Percentiles rank a stretch among this genome's conserved stretches.
phyloP scores from a whole-genome alignment of 2,888 invertebrate species.

The Leucoma salicis region DNA sequence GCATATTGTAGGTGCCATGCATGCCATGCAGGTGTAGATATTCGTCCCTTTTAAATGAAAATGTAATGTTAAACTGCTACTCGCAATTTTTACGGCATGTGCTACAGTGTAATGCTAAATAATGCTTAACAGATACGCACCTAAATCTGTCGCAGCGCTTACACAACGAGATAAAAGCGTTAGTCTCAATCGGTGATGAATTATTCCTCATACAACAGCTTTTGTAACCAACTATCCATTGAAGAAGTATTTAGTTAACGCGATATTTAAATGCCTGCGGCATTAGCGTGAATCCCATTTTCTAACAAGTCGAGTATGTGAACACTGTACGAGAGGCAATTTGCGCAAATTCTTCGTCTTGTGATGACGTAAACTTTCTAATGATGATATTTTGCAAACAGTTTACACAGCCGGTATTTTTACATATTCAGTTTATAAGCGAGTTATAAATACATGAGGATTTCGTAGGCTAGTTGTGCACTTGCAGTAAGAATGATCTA shows the following conservation, averaged over 20 bases:
- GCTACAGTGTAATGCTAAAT: constrained; percentile 4
- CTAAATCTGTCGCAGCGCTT: constrained; percentile 11
- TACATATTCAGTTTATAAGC: constrained; percentile 16
- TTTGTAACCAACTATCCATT: constrained; percentile 3
- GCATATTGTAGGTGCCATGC: too few species aligned
- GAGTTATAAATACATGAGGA: constrained; percentile 17
- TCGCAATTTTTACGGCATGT: constrained; percentile 11
- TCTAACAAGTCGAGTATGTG: constrained; percentile 6
- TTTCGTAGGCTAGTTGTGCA: too few species aligned
- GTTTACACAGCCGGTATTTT: too few species aligned
- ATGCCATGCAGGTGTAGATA: too few species aligned
- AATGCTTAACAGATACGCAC: constrained; percentile 7
- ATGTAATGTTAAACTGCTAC: too few species aligned
- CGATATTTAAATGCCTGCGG: constrained; percentile 17
- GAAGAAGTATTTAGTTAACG: constrained; percentile 11
- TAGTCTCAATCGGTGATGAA: constrained; percentile 9
- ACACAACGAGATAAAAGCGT: constrained; percentile 10
- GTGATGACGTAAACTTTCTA: constrained; percentile 55
- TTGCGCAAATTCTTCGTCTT: constrained; percentile 50
- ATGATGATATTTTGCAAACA: constrained; percentile 29
- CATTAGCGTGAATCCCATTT: constrained; percentile 36
- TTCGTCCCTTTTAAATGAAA: too few species aligned
- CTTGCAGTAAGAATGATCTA: too few species aligned
- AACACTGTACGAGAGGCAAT: constrained; percentile 35
- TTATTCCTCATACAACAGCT: constrained; percentile 11